These are phyloP conservation scores for Nixonia krombeini DNA, from an alignment of 1,140 invertebrate species.

Conservation along the genomic window DNA sequence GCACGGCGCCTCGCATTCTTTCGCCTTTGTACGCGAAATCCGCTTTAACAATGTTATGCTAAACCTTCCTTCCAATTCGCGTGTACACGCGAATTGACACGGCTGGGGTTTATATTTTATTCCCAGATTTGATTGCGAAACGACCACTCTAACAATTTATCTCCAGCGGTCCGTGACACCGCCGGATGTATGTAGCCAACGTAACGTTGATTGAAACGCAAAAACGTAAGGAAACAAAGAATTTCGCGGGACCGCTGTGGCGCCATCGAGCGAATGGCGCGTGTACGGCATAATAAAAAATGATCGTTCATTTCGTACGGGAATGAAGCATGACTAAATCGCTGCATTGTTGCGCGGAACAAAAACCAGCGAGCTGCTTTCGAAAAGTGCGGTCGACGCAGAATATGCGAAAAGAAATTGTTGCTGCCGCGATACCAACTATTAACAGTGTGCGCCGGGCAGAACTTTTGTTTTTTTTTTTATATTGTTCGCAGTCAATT, in stretches of 20 bases:
- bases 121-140: conserved; percentile 46
- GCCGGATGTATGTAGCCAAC: conserved; percentile 32
- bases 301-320: too few species aligned
- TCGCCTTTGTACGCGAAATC: conserved; percentile 36
- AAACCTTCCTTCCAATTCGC: conserved; percentile 41
- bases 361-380: too few species aligned
- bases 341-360: too few species aligned
- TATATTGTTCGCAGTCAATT: too few species aligned
- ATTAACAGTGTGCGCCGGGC: too few species aligned
- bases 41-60: conserved; percentile 49
- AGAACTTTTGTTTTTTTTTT: too few species aligned
- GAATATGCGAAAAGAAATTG: too few species aligned
- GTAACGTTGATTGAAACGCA: conserved; percentile 44
- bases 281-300: too few species aligned
- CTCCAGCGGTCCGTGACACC: conserved; percentile 36
- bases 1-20: conserved; percentile 33
- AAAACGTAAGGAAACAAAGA: conserved; percentile 45
- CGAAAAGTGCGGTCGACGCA: too few species aligned
- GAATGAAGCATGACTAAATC: too few species aligned
- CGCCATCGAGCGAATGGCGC: background rate
- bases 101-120: conserved; percentile 48
- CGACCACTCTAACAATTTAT: conserved; percentile 45
- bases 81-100: conserved; percentile 24
- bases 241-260: background rate
- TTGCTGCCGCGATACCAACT: too few species aligned